Conservation (phyloP, 2,888 invertebrate genomes). For the Meiosimyza decipiens region DNA sequence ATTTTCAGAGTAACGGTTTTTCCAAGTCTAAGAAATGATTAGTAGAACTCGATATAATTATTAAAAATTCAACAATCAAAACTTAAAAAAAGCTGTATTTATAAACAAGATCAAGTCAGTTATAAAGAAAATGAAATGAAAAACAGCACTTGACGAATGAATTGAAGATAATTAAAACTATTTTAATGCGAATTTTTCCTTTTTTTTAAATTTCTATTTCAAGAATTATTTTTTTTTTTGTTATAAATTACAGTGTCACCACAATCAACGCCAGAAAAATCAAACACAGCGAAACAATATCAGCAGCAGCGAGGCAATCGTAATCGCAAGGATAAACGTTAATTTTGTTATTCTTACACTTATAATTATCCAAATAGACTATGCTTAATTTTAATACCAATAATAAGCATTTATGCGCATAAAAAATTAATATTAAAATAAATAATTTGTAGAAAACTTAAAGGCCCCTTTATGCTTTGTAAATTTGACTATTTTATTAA, state of each 20-base stretch:
- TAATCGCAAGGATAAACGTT: slow-evolving; percentile 47
- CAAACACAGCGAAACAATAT: slow-evolving; percentile 42
- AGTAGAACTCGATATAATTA: no score
- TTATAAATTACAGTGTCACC: slow-evolving; percentile 10
- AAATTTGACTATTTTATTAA: slow-evolving; percentile 3
- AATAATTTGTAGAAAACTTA: neutral
- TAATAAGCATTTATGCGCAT: slow-evolving; percentile 19
- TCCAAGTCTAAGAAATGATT: no score
- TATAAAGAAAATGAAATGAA: no score
- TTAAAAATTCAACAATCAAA: no score
- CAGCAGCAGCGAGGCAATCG: slow-evolving; percentile 44
- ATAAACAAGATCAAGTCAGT: no score
- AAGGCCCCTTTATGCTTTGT: slow-evolving; percentile 16
- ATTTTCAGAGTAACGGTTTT: no score
- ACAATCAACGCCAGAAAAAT: slow-evolving; percentile 35
- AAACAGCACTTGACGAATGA: no score
- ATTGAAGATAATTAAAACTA: no score
- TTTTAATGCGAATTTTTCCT: no score
- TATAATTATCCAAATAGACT: slow-evolving; percentile 3
- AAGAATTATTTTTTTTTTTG: neutral
- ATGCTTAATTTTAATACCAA: neutral
- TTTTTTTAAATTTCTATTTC: no score
- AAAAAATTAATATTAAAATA: neutral
- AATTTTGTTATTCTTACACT: slow-evolving; percentile 18
- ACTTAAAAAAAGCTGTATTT: no score